Evolutionary conservation across 2,113 vertebrate species (phyloP).

Genomic region (Ailurus styani): DNA sequence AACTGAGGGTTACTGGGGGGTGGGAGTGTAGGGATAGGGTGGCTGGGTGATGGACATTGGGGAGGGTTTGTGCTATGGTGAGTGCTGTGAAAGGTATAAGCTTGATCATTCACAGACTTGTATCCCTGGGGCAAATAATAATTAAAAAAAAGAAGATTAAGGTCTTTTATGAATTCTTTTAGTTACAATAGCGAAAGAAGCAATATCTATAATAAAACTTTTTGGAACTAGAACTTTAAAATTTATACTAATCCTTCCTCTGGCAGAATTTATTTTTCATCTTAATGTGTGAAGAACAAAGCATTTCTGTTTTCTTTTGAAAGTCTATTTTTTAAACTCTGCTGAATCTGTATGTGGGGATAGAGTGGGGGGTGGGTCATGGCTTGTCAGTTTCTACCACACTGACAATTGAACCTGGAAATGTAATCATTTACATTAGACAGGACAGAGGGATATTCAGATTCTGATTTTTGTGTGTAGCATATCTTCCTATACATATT

Average conservation of each 20-base stretch:
- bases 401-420: neutral
- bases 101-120: too few species aligned
- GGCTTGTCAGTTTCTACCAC: neutral
- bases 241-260: neutral
- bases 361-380: neutral
- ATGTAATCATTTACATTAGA: neutral
- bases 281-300: neutral
- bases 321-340: neutral
- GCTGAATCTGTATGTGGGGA: neutral
- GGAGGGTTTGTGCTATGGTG: too few species aligned
- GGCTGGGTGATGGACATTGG: too few species aligned
- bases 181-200: neutral
- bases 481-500: neutral
- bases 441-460: neutral
- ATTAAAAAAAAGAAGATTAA: too few species aligned
- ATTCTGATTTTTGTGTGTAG: neutral
- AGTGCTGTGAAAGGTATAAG: too few species aligned
- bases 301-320: neutral
- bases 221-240: conserved; percentile 22
- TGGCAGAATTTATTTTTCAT: neutral
- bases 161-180: neutral
- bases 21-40: too few species aligned
- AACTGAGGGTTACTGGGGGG: too few species aligned
- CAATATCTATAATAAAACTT: neutral
- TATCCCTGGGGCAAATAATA: too few species aligned